A percentile compares a stretch with the other conserved stretches of the same genome.
phyloP scores from a whole-genome alignment of 1,140 invertebrate species.

The Galleria mellonella region DNA sequence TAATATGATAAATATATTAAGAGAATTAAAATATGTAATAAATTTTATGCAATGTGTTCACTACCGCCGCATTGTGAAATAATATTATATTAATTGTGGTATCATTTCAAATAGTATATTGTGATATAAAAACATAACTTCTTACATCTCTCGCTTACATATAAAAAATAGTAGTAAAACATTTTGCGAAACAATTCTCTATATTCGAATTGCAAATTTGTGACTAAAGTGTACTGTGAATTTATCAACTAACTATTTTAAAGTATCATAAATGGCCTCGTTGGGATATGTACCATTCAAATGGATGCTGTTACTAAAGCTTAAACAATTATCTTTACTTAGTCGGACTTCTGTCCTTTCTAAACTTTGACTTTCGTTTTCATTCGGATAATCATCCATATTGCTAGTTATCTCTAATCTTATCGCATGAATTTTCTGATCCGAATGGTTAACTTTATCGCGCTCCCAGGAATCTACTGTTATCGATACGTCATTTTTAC shows the following conservation, averaged over 20 bases:
- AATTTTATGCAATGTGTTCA: no score
- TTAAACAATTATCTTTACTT: conserved; percentile 63
- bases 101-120: no score
- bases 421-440: conserved; percentile 61
- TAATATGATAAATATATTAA: no score
- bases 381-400: conserved; percentile 55
- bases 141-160: no score
- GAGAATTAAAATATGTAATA: no score
- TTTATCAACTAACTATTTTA: conserved; percentile 49
- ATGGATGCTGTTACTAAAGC: conserved; percentile 70
- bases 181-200: no score
- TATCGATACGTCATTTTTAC: conserved; percentile 59
- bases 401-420: conserved; percentile 66
- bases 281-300: conserved; percentile 72
- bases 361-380: conserved; percentile 40
- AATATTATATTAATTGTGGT: no score
- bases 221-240: no score
- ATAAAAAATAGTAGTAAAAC: no score
- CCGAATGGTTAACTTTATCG: conserved; percentile 35
- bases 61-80: no score
- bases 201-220: no score
- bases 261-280: conserved; percentile 71
- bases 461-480: conserved; percentile 61
- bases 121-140: no score
- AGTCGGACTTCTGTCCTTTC: conserved; percentile 45